Evolutionary conservation across 2,797 vertebrate genomes (phyloP).

Genomic region (Columba guinea): DNA sequence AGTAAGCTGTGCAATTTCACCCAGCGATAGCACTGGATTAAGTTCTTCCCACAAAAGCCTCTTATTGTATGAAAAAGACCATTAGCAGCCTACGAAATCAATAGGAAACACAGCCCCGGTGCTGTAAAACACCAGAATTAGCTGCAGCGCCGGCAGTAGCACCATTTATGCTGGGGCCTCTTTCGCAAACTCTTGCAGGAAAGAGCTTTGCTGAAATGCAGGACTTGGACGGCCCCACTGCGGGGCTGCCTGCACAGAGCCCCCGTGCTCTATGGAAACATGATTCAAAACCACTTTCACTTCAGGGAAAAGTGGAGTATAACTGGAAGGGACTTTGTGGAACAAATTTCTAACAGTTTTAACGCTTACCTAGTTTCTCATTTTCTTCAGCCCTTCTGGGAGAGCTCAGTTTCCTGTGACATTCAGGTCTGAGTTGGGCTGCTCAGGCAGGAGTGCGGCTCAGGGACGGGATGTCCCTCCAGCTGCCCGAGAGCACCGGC

Average conservation of each 20-base stretch:
- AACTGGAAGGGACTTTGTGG: neutral
- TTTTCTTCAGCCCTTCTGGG: neutral
- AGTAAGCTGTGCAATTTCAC: constrained; percentile 9
- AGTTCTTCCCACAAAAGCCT: constrained; percentile 72
- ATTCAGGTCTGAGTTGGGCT: constrained; percentile 37
- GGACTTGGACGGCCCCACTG: too few species aligned
- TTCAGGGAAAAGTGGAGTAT: neutral
- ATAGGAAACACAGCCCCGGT: neutral
- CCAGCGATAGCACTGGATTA: constrained; percentile 31
- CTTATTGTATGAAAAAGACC: constrained; percentile 39
- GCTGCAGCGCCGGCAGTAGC: neutral
- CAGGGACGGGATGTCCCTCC: neutral
- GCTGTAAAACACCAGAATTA: neutral
- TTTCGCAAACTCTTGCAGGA: neutral
- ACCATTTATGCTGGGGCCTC: neutral
- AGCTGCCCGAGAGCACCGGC: neutral
- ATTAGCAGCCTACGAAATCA: constrained; percentile 62
- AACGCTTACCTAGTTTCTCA: neutral
- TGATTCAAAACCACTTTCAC: neutral
- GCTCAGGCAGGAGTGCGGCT: neutral
- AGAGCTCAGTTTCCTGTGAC: neutral
- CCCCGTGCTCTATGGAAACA: neutral
- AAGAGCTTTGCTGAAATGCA: neutral
- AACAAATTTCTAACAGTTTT: neutral
- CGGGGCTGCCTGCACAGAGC: too few species aligned